Evolutionary conservation across 2,113 vertebrate genomes (phyloP).

Genomic region (Bufo bufo): DNA sequence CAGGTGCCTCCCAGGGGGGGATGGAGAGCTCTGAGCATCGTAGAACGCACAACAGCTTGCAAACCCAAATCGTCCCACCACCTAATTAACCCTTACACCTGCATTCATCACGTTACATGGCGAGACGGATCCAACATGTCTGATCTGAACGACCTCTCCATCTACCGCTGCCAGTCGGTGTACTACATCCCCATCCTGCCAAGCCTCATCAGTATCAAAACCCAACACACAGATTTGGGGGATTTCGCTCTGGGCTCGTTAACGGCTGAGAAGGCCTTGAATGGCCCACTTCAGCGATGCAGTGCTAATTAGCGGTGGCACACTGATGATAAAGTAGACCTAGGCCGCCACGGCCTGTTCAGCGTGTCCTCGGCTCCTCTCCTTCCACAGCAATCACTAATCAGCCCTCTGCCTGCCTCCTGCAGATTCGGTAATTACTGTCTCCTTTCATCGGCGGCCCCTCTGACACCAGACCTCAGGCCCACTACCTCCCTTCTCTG

Average conservation of each 20-base stretch:
- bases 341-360: conserved; percentile 42
- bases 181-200: conserved; percentile 25
- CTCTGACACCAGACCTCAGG: conserved; percentile 67
- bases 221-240: not conserved
- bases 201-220: conserved; percentile 2
- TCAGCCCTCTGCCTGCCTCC: conserved; percentile 69
- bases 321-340: conserved; percentile 44
- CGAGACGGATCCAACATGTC: too few relatives aligned
- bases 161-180: not conserved
- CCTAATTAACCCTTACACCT: too few relatives aligned
- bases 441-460: conserved; percentile 71
- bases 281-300: conserved; percentile 16
- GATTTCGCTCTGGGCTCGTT: conserved; percentile 33
- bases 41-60: too few relatives aligned
- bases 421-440: conserved; percentile 72
- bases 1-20: too few relatives aligned
- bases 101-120: too few relatives aligned
- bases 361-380: conserved; percentile 34
- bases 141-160: too few relatives aligned
- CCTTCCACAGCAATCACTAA: conserved; percentile 64
- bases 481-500: conserved; percentile 70
- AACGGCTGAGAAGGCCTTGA: not conserved
- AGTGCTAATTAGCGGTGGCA: conserved; percentile 36
- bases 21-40: too few relatives aligned
- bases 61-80: too few relatives aligned